These are phyloP conservation scores for Botia almorhae DNA, from an alignment of 2,797 vertebrate genomes.

Conservation along the genomic window DNA sequence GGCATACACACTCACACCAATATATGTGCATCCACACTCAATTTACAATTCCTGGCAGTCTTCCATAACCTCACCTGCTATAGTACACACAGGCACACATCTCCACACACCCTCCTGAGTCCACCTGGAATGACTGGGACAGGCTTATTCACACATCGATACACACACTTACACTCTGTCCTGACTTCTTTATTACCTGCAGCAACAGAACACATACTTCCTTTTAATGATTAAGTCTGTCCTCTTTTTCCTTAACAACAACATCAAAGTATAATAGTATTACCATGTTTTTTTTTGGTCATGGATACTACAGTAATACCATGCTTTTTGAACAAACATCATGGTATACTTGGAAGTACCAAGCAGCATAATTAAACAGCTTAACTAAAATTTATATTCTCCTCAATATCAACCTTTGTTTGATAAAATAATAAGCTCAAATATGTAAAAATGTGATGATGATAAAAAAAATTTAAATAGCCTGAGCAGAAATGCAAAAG, in stretches of 20 bases:
- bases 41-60: neutral
- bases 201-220: neutral
- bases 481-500: neutral
- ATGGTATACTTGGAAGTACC: neutral
- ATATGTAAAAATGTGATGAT: neutral
- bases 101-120: slow-evolving; percentile 17
- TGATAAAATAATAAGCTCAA: neutral
- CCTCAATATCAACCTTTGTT: neutral
- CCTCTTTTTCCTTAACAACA: neutral
- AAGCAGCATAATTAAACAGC: too few relatives aligned
- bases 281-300: too few relatives aligned
- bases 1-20: neutral
- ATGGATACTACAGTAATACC: too few relatives aligned
- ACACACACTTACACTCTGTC: slow-evolving; percentile 10
- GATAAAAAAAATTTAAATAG: neutral
- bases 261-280: too few relatives aligned
- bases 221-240: neutral
- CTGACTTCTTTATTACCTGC: slow-evolving; percentile 12
- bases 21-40: neutral
- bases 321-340: neutral
- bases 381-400: neutral
- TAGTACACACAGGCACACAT: neutral
- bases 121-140: slow-evolving; percentile 19
- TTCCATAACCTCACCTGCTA: slow-evolving; percentile 16
- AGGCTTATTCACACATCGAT: neutral